phyloP scores from a whole-genome alignment of 2,113 vertebrate genomes.

The Terrapene triunguis region DNA sequence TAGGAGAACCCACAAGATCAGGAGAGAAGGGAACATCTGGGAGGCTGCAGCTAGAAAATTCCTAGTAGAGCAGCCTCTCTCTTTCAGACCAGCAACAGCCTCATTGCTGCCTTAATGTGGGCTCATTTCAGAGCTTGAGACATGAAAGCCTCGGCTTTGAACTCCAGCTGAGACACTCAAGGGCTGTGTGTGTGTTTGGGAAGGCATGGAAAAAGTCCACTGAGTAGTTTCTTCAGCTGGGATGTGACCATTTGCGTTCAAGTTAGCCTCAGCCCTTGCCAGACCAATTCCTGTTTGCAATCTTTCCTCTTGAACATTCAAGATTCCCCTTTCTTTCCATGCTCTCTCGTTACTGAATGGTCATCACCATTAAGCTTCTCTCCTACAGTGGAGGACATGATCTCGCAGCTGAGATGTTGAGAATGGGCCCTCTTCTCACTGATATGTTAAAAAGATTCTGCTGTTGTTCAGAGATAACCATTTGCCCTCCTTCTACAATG shows the following conservation, averaged over 20 bases:
- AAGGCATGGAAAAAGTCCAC: slow-evolving; percentile 69
- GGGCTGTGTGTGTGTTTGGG: slow-evolving; percentile 68
- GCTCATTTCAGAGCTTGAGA: slow-evolving; percentile 68
- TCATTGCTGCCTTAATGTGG: slow-evolving; percentile 49
- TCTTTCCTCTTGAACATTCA: slow-evolving; percentile 63
- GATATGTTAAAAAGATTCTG: not conserved
- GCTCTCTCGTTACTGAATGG: not conserved
- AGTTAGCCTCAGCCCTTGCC: slow-evolving; percentile 63
- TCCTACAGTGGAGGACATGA: not conserved
- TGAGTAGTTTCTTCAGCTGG: slow-evolving; percentile 73
- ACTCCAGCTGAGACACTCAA: slow-evolving; percentile 65
- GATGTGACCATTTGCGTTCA: slow-evolving; percentile 53
- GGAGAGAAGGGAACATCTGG: not conserved
- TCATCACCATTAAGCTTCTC: not conserved
- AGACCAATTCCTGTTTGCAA: slow-evolving; percentile 65
- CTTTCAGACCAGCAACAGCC: not conserved
- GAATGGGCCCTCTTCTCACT: slow-evolving; percentile 18
- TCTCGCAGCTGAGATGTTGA: not conserved
- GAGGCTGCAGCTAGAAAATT: not conserved
- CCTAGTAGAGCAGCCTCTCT: slow-evolving; percentile 20
- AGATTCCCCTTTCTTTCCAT: slow-evolving; percentile 63
- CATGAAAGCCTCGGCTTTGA: slow-evolving; percentile 68
- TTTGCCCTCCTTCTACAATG: slow-evolving; percentile 48
- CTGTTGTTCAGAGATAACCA: slow-evolving; percentile 35
- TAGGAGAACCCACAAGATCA: not conserved